phyloP scores from a whole-genome alignment of 2,113 vertebrate genomes.

The Paradoxurus hermaphroditus region DNA sequence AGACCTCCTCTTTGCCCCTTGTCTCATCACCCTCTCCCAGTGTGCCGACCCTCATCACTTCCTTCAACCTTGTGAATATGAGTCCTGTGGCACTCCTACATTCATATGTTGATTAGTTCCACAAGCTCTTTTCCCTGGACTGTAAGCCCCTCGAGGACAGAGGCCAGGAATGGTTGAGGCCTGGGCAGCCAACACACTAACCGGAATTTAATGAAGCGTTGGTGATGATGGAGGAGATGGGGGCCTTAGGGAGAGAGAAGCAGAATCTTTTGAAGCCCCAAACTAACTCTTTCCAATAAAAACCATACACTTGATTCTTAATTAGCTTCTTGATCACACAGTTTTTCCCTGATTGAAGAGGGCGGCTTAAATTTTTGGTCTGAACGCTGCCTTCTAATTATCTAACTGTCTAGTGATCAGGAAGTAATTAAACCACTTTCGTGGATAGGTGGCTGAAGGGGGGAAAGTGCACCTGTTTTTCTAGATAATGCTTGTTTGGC shows the following conservation, averaged over 20 bases:
- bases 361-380: conserved; percentile 78
- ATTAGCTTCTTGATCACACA: conserved; percentile 81
- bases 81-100: background rate
- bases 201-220: background rate
- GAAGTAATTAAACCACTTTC: conserved; percentile 82
- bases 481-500: conserved; percentile 79
- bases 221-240: background rate
- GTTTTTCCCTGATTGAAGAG: conserved; percentile 81
- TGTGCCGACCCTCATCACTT: background rate
- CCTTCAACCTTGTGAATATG: background rate
- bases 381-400: conserved; percentile 80
- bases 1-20: background rate
- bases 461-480: conserved; percentile 79
- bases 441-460: conserved; percentile 77
- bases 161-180: background rate
- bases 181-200: rapidly evolving
- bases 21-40: background rate
- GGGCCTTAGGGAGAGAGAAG: background rate
- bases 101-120: background rate
- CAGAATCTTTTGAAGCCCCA: background rate
- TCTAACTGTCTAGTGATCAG: conserved; percentile 79
- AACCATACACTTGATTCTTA: conserved; percentile 60
- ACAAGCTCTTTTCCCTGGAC: background rate
- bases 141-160: background rate
- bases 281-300: background rate